Conservation (phyloP, 2,113 vertebrate genomes). For the Notiomystis cincta region DNA sequence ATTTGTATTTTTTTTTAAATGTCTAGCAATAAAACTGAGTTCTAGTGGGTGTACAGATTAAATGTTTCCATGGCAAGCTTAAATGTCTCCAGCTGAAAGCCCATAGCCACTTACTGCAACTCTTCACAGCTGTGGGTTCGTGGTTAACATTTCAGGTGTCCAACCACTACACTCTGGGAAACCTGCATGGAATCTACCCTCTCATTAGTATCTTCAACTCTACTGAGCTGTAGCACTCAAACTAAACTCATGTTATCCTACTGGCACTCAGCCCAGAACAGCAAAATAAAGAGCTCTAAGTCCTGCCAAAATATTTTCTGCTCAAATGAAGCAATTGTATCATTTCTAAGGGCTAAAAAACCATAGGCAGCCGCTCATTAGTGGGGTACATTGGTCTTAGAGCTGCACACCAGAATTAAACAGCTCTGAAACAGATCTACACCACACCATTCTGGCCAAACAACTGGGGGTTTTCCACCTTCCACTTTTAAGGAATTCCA, state of each 20-base stretch:
- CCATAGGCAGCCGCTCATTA: not conserved
- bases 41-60: accelerated
- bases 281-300: not conserved
- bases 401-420: not conserved
- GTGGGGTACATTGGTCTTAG: not conserved
- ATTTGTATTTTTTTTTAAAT: not conserved
- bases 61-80: not conserved
- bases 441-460: not conserved
- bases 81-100: not conserved
- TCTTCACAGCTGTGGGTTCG: not conserved
- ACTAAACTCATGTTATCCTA: not conserved
- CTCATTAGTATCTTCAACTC: not conserved
- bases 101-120: not conserved
- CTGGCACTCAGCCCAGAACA: not conserved
- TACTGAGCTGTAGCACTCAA: not conserved
- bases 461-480: not conserved
- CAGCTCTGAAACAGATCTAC: not conserved
- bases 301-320: constrained; percentile 25
- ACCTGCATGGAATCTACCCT: not conserved
- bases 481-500: not conserved
- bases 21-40: not conserved
- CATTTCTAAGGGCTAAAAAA: not conserved
- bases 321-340: not conserved
- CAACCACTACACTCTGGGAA: not conserved
- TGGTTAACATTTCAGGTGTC: accelerated